Percentiles rank a stretch among this genome's conserved stretches.
phyloP scores from a whole-genome alignment of 2,888 invertebrate species.

The Cryptophagus acutangulus region DNA sequence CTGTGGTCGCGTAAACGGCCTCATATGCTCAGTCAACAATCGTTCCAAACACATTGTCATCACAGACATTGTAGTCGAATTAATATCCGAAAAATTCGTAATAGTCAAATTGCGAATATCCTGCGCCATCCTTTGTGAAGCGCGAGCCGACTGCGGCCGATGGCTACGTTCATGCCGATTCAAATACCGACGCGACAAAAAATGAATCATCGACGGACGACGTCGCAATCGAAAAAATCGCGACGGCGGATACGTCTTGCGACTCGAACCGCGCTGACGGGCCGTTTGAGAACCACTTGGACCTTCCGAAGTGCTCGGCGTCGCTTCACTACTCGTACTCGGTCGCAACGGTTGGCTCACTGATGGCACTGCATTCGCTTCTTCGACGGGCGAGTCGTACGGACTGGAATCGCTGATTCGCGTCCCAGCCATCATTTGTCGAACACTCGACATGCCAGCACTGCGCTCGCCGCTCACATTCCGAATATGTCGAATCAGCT shows the following conservation, averaged over 20 bases:
- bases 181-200: constrained; percentile 33
- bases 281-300: constrained; percentile 12
- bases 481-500: constrained; percentile 57
- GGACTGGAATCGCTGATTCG: constrained; percentile 45
- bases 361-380: constrained; percentile 7
- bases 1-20: constrained; percentile 25
- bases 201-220: constrained; percentile 34
- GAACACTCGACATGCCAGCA: constrained; percentile 41
- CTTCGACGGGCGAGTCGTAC: constrained; percentile 33
- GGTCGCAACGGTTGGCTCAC: constrained; percentile 5
- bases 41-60: constrained; percentile 33
- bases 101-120: background rate
- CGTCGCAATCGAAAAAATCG: constrained; percentile 36
- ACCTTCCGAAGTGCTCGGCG: constrained; percentile 9
- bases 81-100: constrained; percentile 26
- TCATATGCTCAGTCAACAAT: constrained; percentile 32
- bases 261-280: constrained; percentile 27
- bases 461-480: constrained; percentile 42
- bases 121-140: background rate
- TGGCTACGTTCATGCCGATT: constrained; percentile 26
- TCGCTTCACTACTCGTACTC: constrained; percentile 12
- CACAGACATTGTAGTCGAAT: constrained; percentile 25
- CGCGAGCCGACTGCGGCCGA: background rate
- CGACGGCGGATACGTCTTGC: constrained; percentile 42
- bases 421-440: constrained; percentile 49